A percentile compares a stretch with the other conserved stretches of the same genome.
Evolutionary conservation across 92 coral and sea anemone genomes (phyloP).

Genomic region (Bergia sp.): DNA sequence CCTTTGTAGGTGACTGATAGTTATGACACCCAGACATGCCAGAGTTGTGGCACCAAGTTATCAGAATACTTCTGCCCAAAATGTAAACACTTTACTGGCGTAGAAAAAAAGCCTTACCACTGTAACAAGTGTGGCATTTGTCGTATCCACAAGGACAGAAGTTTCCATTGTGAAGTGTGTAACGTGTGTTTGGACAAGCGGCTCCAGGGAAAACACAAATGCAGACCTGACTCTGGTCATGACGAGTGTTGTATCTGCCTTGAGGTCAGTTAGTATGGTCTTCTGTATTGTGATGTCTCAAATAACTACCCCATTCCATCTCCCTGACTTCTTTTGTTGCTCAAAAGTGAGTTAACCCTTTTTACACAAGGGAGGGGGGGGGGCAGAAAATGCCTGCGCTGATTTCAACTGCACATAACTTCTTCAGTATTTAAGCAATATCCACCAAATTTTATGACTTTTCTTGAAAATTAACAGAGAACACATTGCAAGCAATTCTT

Average conservation of each 20-base stretch:
- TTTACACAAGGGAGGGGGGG: too few species aligned
- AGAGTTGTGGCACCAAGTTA: conserved; percentile 62
- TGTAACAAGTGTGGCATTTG: conserved; percentile 91
- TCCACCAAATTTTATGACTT: too few species aligned
- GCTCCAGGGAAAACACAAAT: conserved; percentile 79
- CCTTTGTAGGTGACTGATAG: conserved; percentile 56
- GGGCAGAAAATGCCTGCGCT: too few species aligned
- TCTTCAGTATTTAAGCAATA: too few species aligned
- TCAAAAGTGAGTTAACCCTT: too few species aligned
- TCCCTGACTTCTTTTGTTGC: too few species aligned
- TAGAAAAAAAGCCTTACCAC: conserved; percentile 77
- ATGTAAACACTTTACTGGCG: conserved; percentile 84
- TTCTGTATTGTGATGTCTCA: too few species aligned
- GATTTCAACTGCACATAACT: too few species aligned
- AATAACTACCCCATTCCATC: too few species aligned
- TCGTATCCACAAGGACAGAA: conserved; percentile 75
- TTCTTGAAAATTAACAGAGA: too few species aligned
- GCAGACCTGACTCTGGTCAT: conserved; percentile 85
- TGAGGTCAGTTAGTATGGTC: conserved; percentile 62
- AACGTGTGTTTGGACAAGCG: conserved; percentile 84
- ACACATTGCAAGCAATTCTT: too few species aligned
- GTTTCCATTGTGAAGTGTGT: conserved; percentile 89
- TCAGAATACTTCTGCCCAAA: conserved; percentile 82
- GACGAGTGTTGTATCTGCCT: conserved; percentile 91
- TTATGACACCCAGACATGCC: conserved; percentile 54